Percentiles rank a stretch among this genome's conserved stretches.
Conservation (phyloP, 2,888 invertebrate genomes). For the Neoascia interrupta region DNA sequence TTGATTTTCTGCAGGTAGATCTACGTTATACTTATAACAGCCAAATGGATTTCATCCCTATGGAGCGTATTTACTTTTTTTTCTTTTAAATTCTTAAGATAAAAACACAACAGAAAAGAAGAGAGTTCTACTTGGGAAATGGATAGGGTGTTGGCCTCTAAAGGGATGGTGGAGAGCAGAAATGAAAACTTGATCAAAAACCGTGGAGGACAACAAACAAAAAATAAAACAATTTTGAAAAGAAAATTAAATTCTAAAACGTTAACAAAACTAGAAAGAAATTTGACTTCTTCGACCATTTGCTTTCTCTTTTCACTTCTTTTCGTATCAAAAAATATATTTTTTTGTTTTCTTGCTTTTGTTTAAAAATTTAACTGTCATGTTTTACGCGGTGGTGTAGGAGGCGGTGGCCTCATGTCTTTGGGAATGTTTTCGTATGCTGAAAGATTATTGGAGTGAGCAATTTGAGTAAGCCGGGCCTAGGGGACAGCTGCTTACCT, state of each 20-base stretch:
- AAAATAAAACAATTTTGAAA: background rate
- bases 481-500: constrained; percentile 76
- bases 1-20: constrained; percentile 65
- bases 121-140: background rate
- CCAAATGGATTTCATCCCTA: constrained; percentile 72
- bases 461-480: constrained; percentile 78
- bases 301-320: constrained; percentile 45
- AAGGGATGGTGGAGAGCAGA: background rate
- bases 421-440: constrained; percentile 80
- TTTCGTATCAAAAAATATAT: background rate
- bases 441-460: constrained; percentile 79
- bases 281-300: constrained; percentile 71
- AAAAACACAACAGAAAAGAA: constrained; percentile 12
- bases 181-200: background rate
- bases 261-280: constrained; percentile 6
- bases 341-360: constrained; percentile 28
- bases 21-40: constrained; percentile 70
- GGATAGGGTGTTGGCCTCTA: too few species aligned
- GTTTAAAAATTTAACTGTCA: constrained; percentile 79
- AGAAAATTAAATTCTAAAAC: background rate
- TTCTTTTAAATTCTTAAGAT: constrained; percentile 38
- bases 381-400: constrained; percentile 80
- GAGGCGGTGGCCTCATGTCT: constrained; percentile 79
- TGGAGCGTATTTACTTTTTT: too few species aligned
- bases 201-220: constrained; percentile 9